Conservation (phyloP, 1,140 invertebrate species). For the Diorhabda elongata region DNA sequence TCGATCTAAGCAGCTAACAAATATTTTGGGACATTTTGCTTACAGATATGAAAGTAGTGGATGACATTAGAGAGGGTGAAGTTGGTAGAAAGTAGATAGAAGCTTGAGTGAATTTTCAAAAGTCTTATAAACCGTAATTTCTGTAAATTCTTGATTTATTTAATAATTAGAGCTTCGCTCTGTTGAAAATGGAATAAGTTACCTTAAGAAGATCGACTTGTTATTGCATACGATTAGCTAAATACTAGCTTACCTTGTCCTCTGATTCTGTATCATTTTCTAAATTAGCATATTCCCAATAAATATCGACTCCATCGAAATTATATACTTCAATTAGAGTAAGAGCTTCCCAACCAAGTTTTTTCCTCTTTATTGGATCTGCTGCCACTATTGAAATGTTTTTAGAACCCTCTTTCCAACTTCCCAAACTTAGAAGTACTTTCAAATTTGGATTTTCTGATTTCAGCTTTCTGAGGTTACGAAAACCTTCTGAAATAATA, state of each 20-base stretch:
- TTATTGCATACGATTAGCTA: no score
- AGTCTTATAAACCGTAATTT: no score
- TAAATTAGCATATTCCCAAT: conserved; percentile 77
- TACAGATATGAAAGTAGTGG: no score
- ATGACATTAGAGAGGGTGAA: no score
- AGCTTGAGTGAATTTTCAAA: no score
- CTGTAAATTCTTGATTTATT: no score
- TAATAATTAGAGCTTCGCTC: no score
- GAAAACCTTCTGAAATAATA: conserved; percentile 42
- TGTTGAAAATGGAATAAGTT: no score
- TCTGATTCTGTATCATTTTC: conserved; percentile 17
- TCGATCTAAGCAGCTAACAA: no score
- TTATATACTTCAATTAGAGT: conserved; percentile 66
- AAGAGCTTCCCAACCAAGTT: conserved; percentile 40
- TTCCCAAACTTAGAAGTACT: conserved; percentile 67
- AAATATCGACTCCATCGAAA: conserved; percentile 79
- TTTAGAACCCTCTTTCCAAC: conserved; percentile 65
- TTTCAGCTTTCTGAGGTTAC: conserved; percentile 54
- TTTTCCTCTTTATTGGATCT: conserved; percentile 27
- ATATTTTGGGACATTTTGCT: no score
- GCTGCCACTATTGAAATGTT: conserved; percentile 55
- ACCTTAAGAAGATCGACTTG: no score
- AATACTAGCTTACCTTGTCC: not conserved
- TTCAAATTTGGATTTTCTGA: conserved; percentile 59
- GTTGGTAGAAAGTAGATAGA: no score